Base-by-base conservation (phyloP, 1,140 invertebrate genomes). In the Penaeus indicus region DNA sequence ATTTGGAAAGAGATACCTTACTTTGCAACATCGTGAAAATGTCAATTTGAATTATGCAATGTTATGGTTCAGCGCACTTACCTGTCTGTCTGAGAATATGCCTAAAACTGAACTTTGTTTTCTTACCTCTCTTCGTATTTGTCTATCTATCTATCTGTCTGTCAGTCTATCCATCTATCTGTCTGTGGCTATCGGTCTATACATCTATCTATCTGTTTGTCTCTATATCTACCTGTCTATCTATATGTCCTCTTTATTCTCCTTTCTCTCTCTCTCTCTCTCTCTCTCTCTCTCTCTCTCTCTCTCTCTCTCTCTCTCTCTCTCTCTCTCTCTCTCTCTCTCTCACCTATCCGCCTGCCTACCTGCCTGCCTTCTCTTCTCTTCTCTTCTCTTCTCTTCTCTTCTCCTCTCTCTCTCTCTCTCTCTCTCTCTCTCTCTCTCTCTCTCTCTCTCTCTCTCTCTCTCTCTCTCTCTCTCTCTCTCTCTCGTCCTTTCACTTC, bases 241-340 rank as follows among this genome's bases (percentile, higher is more conserved):
- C 11, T 0, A 47, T 32, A 1, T 32, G 32, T 32, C 0, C 2
- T 13, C 1, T 47, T 13, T 1, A 0, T 47, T 47, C 47, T 13
- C 7, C 47, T 13, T 4, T 13, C 47, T 13, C 47, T 47, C 11
- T 13, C 47, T 47, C 47, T 13, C 47, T 47, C 11, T 4, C 47
- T 61, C 22, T 63, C 32, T 25, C 81, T 63, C 60, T 62, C 60
- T 63, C 81, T 83, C 60, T 63, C 81, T 83, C 81, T 63, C 60
- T 83, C 81, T 83, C 81, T 63, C 60, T 83, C 81, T 83, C 81
- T 83, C 81, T 63, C 60, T 83, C 60, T 83, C 81, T 83, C 60
- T 82, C 80, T 82, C 60, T 62, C 80, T 62, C 60, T 62, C 80
- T 62, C 80, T 62, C 80, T 10, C 61, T 54, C 62, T 47, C 42